Evolutionary conservation across 1,140 invertebrate genomes (phyloP).

Genomic region (Mercenaria mercenaria): DNA sequence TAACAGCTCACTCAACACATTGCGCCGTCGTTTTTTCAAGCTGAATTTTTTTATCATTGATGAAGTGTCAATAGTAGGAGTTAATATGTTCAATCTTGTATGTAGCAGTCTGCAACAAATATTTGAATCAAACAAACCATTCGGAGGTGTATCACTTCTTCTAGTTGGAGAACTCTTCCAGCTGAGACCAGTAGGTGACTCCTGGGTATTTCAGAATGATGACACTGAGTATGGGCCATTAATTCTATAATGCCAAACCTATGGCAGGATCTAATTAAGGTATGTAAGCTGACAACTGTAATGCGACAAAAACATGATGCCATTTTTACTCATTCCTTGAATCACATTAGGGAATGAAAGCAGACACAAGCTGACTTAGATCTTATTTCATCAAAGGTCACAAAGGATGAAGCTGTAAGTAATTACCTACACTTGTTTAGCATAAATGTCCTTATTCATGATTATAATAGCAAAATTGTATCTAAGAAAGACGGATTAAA

Average conservation of each 20-base stretch:
- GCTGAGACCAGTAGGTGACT: neutral
- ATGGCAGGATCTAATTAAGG: constrained; percentile 58
- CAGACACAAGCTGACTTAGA: constrained; percentile 44
- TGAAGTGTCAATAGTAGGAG: constrained; percentile 65
- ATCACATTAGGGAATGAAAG: constrained; percentile 65
- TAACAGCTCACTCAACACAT: constrained; percentile 24
- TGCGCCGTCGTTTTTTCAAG: neutral
- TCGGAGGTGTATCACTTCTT: neutral
- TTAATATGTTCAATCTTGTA: constrained; percentile 55
- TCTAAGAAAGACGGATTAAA: neutral
- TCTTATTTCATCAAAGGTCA: neutral
- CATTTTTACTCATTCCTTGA: constrained; percentile 62
- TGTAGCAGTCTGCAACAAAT: neutral
- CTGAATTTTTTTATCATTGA: constrained; percentile 39
- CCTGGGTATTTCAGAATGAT: neutral
- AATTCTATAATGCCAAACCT: too few species aligned
- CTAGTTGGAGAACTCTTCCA: neutral
- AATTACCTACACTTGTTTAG: constrained; percentile 48
- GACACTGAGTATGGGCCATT: constrained; percentile 26
- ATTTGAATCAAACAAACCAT: neutral
- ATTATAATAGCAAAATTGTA: constrained; percentile 10
- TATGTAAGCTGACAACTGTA: constrained; percentile 66
- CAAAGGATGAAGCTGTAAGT: neutral
- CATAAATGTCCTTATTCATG: constrained; percentile 52
- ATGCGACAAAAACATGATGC: constrained; percentile 69